phyloP scores from a whole-genome alignment of 1,140 invertebrate species.

The Lepidurus arcticus region DNA sequence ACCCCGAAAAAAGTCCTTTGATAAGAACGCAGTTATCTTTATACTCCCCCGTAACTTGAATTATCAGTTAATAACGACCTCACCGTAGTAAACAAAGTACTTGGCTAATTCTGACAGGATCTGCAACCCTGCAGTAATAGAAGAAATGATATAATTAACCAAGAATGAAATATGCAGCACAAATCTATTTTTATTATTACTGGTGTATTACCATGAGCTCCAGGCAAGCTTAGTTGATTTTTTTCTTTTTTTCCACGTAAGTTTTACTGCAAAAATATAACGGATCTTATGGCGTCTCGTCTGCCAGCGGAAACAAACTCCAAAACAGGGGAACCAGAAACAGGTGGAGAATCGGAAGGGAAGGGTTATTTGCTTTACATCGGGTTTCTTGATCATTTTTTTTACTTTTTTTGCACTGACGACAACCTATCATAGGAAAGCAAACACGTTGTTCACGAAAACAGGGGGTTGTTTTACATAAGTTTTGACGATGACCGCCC shows the following conservation, averaged over 20 bases:
- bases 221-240: conserved; percentile 13
- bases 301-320: background rate
- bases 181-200: background rate
- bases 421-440: too few species aligned
- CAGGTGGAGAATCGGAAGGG: background rate
- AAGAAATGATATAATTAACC: background rate
- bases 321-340: background rate
- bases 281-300: background rate
- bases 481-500: too few species aligned
- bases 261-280: conserved; percentile 17
- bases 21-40: background rate
- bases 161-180: background rate
- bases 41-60: background rate
- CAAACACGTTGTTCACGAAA: too few species aligned
- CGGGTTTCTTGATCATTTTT: too few species aligned
- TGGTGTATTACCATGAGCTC: background rate
- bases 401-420: too few species aligned
- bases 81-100: background rate
- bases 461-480: too few species aligned
- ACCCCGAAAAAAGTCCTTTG: background rate
- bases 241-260: background rate
- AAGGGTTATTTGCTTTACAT: background rate
- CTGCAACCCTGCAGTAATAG: background rate
- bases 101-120: background rate
- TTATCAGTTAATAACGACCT: background rate